Evolutionary conservation across 2,113 vertebrate species (phyloP).

Genomic region (Microtus montanus): DNA sequence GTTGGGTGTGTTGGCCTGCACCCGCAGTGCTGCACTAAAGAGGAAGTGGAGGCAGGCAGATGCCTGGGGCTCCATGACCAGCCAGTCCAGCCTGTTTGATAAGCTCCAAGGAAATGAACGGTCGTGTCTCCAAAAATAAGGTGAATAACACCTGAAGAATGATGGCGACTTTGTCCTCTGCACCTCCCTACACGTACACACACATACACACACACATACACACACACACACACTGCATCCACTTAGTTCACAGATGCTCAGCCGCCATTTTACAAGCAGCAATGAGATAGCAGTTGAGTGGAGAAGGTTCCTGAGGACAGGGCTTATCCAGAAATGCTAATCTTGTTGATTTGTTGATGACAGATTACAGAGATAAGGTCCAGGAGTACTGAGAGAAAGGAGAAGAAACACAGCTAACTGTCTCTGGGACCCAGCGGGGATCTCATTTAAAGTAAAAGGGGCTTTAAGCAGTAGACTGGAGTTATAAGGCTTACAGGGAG

Average conservation of each 20-base stretch:
- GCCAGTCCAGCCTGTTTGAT: not conserved
- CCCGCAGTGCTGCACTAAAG: too few relatives aligned
- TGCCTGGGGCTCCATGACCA: not conserved
- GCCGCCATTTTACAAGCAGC: not conserved
- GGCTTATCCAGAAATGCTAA: not conserved
- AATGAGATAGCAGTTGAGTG: not conserved
- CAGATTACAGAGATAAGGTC: not conserved
- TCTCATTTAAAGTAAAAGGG: slow-evolving; percentile 10
- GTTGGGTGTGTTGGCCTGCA: not conserved
- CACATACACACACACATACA: not conserved
- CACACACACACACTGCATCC: not conserved
- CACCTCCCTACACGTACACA: too few relatives aligned
- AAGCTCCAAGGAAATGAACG: not conserved
- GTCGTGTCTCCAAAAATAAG: not conserved
- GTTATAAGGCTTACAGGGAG: not conserved
- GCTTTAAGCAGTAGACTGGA: not conserved
- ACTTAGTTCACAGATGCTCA: not conserved
- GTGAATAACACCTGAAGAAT: not conserved
- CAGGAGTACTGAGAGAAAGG: not conserved
- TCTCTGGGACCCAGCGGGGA: not conserved
- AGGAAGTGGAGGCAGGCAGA: not conserved
- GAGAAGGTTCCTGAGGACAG: not conserved
- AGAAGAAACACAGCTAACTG: not conserved
- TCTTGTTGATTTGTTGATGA: not conserved
- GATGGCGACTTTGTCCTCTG: not conserved